A percentile compares a stretch with the other conserved stretches of the same genome.
phyloP scores from a whole-genome alignment of 30 jellyfish, hydroid and myxozoan genomes.

The Pelagia noctiluca region DNA sequence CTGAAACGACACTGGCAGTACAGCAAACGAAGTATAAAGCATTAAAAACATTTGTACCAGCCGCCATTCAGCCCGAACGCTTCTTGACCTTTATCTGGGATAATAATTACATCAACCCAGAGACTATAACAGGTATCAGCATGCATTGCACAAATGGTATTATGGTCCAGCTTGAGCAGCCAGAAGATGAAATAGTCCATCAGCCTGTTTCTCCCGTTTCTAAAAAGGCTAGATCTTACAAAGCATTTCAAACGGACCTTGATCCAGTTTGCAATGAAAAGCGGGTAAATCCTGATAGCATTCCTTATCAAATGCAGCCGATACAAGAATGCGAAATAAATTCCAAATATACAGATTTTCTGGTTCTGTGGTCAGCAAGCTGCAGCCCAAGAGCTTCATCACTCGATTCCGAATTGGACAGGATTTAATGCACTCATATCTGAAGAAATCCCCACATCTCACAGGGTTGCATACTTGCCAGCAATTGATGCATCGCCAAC shows the following conservation, averaged over 20 bases:
- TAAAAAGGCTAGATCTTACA: not conserved
- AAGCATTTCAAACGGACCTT: not conserved
- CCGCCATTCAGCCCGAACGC: not conserved
- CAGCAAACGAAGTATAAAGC: not conserved
- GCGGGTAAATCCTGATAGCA: not conserved
- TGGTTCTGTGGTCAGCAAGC: no score
- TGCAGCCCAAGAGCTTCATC: no score
- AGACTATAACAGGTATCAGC: slow-evolving; percentile 30
- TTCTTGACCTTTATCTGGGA: slow-evolving; percentile 49
- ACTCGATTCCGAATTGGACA: no score
- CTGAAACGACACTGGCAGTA: slow-evolving; percentile 28
- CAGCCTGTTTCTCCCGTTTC: not conserved
- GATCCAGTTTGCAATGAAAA: not conserved
- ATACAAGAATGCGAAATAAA: not conserved
- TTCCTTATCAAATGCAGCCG: not conserved
- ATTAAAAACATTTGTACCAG: not conserved
- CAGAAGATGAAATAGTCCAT: not conserved
- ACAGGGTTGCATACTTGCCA: no score
- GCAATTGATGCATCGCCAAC: no score
- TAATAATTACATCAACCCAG: slow-evolving; percentile 55
- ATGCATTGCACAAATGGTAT: slow-evolving; percentile 32
- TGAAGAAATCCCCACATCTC: no score
- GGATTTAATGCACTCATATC: no score
- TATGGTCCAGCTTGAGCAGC: not conserved
- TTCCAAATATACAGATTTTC: not conserved